Evolutionary conservation across 2,888 invertebrate genomes (phyloP).

Genomic region (Coelinius sp.): DNA sequence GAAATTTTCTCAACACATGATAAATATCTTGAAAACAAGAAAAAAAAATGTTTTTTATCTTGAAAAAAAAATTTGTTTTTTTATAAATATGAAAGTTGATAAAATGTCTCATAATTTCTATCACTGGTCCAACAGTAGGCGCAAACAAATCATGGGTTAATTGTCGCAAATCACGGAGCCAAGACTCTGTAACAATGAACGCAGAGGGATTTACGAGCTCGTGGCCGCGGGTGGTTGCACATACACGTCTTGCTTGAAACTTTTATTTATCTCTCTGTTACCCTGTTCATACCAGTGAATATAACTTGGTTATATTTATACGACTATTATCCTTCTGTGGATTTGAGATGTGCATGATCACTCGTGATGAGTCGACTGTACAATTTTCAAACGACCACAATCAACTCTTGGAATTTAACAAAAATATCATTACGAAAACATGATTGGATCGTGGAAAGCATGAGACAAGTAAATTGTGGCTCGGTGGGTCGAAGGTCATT

Average conservation of each 20-base stretch:
- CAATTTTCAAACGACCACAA: too few relatives aligned
- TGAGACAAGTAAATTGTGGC: conserved; percentile 62
- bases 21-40: too few relatives aligned
- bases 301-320: background rate
- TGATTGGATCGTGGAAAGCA: conserved; percentile 52
- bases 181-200: conserved; percentile 53
- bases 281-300: conserved; percentile 13
- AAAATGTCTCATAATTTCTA: conserved; percentile 8
- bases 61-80: background rate
- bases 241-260: too few relatives aligned
- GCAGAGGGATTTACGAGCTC: conserved; percentile 55
- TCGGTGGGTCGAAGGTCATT: conserved; percentile 66
- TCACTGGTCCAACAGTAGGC: conserved; percentile 25
- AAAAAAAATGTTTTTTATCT: too few relatives aligned
- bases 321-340: too few relatives aligned
- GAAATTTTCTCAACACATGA: too few relatives aligned
- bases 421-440: background rate
- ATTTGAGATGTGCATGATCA: too few relatives aligned
- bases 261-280: background rate
- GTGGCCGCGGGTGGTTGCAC: conserved; percentile 42
- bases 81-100: background rate
- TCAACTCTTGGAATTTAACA: too few relatives aligned
- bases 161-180: conserved; percentile 58
- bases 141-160: conserved; percentile 59
- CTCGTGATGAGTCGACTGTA: too few relatives aligned